Conservation (phyloP, 2,888 invertebrate species). For the Eristalinus sepulchralis region DNA sequence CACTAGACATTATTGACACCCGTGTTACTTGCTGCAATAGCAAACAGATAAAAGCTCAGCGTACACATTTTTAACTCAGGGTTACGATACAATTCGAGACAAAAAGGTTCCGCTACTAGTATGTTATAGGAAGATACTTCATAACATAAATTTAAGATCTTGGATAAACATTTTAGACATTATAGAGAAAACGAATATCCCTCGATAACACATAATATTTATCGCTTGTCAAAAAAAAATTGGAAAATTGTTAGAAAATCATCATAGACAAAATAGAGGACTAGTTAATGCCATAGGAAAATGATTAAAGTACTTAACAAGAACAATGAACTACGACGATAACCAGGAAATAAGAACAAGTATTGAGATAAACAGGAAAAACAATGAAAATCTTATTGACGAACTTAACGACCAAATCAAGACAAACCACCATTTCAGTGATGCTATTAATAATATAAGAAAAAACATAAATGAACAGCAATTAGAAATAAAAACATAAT, state of each 20-base stretch:
- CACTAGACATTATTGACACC: background rate
- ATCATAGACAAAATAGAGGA: conserved; percentile 7
- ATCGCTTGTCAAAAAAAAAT: background rate
- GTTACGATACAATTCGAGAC: conserved; percentile 8
- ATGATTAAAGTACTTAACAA: conserved; percentile 15
- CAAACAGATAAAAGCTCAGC: conserved; percentile 7
- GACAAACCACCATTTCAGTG: conserved; percentile 21
- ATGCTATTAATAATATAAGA: conserved; percentile 20
- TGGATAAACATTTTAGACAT: no score
- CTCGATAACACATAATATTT: background rate
- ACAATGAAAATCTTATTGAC: conserved; percentile 22
- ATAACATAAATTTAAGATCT: no score
- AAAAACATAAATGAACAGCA: conserved; percentile 33
- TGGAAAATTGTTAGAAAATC: background rate
- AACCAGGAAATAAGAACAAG: conserved; percentile 14
- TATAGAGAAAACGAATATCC: background rate
- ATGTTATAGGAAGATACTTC: conserved; percentile 14
- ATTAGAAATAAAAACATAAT: no score
- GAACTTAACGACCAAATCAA: conserved; percentile 19
- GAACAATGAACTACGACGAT: conserved; percentile 25
- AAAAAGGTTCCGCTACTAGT: background rate
- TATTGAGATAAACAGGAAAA: conserved; percentile 20
- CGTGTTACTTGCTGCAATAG: background rate
- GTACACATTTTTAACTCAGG: conserved; percentile 4
- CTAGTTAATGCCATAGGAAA: conserved; percentile 13